These are phyloP conservation scores for Heliconius congener DNA, from an alignment of 1,140 invertebrate genomes.

Conservation along the genomic window DNA sequence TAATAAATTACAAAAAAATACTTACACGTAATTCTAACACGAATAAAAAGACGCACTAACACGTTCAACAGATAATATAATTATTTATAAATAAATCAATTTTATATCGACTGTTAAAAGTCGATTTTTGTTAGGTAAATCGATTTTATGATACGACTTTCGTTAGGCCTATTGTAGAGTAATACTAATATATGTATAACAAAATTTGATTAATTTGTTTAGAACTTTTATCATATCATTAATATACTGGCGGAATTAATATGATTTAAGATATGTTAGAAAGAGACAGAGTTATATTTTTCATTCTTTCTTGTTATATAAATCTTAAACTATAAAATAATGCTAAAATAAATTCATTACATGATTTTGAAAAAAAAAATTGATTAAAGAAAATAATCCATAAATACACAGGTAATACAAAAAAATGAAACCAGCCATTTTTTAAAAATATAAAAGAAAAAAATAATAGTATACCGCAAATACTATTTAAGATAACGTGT, in stretches of 20 bases:
- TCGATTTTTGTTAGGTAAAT: slow-evolving; percentile 1
- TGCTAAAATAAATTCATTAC: too few relatives aligned
- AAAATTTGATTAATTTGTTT: slow-evolving; percentile 59
- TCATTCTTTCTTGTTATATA: neutral
- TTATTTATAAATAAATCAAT: slow-evolving; percentile 14
- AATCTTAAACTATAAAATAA: neutral
- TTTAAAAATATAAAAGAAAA: neutral
- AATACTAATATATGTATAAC: slow-evolving; percentile 41
- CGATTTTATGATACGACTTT: neutral
- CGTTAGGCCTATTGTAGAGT: slow-evolving; percentile 50
- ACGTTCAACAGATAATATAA: slow-evolving; percentile 16
- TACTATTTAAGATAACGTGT: slow-evolving; percentile 31
- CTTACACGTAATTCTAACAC: slow-evolving; percentile 38
- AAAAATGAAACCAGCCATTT: too few relatives aligned
- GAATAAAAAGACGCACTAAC: slow-evolving; percentile 13
- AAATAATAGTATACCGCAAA: neutral
- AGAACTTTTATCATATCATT: slow-evolving; percentile 34
- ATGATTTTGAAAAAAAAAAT: too few relatives aligned
- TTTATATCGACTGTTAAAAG: neutral
- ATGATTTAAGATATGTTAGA: slow-evolving; percentile 7
- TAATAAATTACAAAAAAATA: slow-evolving; percentile 60
- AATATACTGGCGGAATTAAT: neutral
- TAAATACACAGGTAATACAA: too few relatives aligned
- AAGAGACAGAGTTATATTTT: neutral
- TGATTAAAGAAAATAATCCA: neutral